A percentile compares a stretch with the other conserved stretches of the same genome.
Evolutionary conservation across 1,140 invertebrate genomes (phyloP).

Genomic region (Mercenaria mercenaria): DNA sequence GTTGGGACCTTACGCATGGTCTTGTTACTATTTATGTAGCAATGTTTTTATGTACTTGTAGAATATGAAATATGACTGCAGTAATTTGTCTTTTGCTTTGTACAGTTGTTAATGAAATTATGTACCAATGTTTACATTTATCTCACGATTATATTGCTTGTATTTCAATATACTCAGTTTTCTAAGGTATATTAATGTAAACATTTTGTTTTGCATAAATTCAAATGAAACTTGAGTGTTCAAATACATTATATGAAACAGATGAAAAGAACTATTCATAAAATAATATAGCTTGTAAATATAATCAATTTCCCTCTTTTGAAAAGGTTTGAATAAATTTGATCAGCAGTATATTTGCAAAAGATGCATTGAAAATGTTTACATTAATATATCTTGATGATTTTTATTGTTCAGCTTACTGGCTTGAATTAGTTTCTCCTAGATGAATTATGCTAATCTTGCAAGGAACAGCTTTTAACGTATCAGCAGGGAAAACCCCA

Average conservation of each 20-base stretch:
- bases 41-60: conserved; percentile 61
- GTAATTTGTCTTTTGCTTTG: conserved; percentile 46
- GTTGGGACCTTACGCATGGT: conserved; percentile 55
- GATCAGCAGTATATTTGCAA: not conserved
- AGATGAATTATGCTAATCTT: conserved; percentile 62
- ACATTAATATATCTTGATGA: not conserved
- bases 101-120: conserved; percentile 52
- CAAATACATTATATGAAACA: no score
- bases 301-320: no score
- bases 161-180: conserved; percentile 56
- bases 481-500: conserved; percentile 50
- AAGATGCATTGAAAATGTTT: conserved; percentile 5
- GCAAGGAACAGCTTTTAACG: conserved; percentile 63
- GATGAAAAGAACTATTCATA: no score
- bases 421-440: conserved; percentile 67
- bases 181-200: conserved; percentile 21
- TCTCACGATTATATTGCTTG: conserved; percentile 50
- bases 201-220: not conserved
- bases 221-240: no score
- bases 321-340: no score
- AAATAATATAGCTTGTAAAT: no score
- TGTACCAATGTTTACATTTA: conserved; percentile 45
- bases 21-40: conserved; percentile 40
- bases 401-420: conserved; percentile 66
- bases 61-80: conserved; percentile 28